Evolutionary conservation across 2,113 vertebrate species (phyloP).

Genomic region (Pituophis catenifer): DNA sequence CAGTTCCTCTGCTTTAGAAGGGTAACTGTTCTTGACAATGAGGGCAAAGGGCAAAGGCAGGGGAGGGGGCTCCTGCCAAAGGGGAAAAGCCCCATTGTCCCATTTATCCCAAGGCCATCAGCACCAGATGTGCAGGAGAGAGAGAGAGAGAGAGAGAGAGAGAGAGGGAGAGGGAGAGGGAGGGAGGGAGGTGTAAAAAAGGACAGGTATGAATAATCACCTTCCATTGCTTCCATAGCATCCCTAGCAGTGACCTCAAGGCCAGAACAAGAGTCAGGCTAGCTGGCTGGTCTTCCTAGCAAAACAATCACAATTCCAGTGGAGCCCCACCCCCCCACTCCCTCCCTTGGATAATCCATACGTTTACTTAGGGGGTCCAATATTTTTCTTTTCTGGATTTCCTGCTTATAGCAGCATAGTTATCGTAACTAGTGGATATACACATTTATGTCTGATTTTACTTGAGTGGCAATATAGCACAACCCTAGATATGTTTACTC

Average conservation of each 20-base stretch:
- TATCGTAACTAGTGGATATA: background rate
- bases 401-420: background rate
- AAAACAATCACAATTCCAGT: background rate
- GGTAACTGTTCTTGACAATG: slow-evolving; percentile 28
- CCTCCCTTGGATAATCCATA: background rate
- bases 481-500: background rate
- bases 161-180: too few species aligned
- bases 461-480: background rate
- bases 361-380: too few species aligned
- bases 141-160: background rate
- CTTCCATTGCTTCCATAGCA: background rate
- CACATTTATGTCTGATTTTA: background rate
- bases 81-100: slow-evolving; percentile 12
- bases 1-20: slow-evolving; percentile 5
- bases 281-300: background rate
- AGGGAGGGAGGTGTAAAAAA: background rate
- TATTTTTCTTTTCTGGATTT: background rate
- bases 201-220: background rate
- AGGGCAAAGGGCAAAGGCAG: slow-evolving; percentile 23
- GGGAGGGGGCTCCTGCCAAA: background rate
- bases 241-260: background rate
- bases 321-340: rapidly evolving
- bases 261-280: too few species aligned
- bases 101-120: background rate
- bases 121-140: background rate